Evolutionary conservation across 2,888 invertebrate species (phyloP).

Genomic region (Drosophila mayaguana): DNA sequence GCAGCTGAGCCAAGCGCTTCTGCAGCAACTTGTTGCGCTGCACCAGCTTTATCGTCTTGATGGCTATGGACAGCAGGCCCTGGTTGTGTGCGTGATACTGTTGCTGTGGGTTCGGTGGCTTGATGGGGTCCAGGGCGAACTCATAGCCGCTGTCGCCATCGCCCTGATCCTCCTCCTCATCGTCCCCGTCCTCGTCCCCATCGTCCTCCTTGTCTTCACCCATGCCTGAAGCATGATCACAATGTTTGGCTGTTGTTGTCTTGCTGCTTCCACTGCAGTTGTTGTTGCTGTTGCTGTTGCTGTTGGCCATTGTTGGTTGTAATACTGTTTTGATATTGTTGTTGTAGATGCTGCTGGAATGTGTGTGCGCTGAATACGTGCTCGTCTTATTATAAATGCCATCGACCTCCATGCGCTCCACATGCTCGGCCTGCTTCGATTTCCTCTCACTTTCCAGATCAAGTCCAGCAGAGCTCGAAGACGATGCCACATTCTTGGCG

Average conservation of each 20-base stretch:
- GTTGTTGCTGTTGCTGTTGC: conserved; percentile 40
- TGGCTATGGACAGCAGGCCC: conserved; percentile 88
- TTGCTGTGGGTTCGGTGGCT: conserved; percentile 33
- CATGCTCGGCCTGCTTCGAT: conserved; percentile 10
- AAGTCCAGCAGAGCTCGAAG: conserved; percentile 23
- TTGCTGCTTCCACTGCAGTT: conserved; percentile 27
- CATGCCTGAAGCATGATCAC: conserved; percentile 40
- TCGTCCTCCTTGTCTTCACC: conserved; percentile 24
- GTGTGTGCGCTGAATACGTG: conserved; percentile 29
- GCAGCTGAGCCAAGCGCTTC: conserved; percentile 87
- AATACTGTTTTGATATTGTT: conserved; percentile 67
- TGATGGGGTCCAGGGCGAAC: conserved; percentile 42
- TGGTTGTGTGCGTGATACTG: conserved; percentile 66
- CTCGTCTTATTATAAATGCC: conserved; percentile 15
- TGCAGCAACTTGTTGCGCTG: conserved; percentile 88
- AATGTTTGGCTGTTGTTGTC: conserved; percentile 39
- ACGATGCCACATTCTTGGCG: conserved; percentile 27
- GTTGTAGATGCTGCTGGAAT: conserved; percentile 42
- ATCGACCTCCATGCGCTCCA: conserved; percentile 30
- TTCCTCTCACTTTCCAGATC: conserved; percentile 14
- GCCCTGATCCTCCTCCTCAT: conserved; percentile 42
- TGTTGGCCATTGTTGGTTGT: conserved; percentile 60
- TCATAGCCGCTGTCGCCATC: conserved; percentile 58
- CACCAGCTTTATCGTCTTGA: conserved; percentile 88
- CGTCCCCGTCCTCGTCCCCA: conserved; percentile 33